Percentiles rank a stretch among this genome's conserved stretches.
phyloP scores from a whole-genome alignment of 2,888 invertebrate genomes.

The Panorpa germanica region DNA sequence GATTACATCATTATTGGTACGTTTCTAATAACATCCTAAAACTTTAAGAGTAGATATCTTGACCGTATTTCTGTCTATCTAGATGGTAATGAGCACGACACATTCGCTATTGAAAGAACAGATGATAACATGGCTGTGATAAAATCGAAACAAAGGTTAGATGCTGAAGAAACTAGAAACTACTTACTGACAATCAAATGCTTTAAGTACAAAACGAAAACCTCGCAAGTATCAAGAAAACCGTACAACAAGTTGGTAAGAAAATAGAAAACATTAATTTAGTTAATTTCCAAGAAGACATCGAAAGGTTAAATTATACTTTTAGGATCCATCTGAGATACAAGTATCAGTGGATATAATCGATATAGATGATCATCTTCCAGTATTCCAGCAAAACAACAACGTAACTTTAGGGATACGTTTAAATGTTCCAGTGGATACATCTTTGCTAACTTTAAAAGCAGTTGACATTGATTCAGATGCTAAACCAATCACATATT shows the following conservation, averaged over 20 bases:
- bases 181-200: slow-evolving; percentile 49
- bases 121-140: slow-evolving; percentile 44
- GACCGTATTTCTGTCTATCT: slow-evolving; percentile 9
- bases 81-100: slow-evolving; percentile 49
- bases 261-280: slow-evolving; percentile 7
- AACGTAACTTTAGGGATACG: slow-evolving; percentile 51
- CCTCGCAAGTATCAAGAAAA: slow-evolving; percentile 23
- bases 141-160: slow-evolving; percentile 37
- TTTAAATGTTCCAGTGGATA: slow-evolving; percentile 54
- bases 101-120: slow-evolving; percentile 40
- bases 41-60: too few relatives aligned
- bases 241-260: slow-evolving; percentile 40
- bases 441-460: slow-evolving; percentile 41
- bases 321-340: slow-evolving; percentile 46
- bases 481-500: slow-evolving; percentile 41
- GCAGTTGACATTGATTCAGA: slow-evolving; percentile 50
- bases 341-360: slow-evolving; percentile 40
- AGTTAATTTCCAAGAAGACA: not conserved
- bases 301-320: slow-evolving; percentile 10
- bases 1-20: slow-evolving; percentile 50
- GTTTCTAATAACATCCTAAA: slow-evolving; percentile 10
- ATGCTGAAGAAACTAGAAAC: slow-evolving; percentile 38
- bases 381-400: slow-evolving; percentile 39
- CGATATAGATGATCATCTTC: slow-evolving; percentile 59
- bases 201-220: slow-evolving; percentile 33